phyloP scores from a whole-genome alignment of 2,113 vertebrate genomes.

The Ctenomys sociabilis region DNA sequence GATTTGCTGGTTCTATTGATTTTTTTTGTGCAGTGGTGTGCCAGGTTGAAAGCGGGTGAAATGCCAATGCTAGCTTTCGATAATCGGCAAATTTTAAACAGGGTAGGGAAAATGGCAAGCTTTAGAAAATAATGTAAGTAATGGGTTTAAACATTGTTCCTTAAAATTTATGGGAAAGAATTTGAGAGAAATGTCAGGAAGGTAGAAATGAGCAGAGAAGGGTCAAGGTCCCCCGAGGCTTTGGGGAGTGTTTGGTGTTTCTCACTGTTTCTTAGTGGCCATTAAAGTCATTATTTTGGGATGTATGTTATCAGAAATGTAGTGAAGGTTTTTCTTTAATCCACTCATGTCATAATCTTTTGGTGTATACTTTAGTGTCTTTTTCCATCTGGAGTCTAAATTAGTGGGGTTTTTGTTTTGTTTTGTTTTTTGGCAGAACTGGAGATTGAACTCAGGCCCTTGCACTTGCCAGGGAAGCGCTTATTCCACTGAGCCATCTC shows the following conservation, averaged over 20 bases:
- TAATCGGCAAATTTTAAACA: background rate
- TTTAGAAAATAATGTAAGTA: background rate
- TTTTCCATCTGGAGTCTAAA: conserved; percentile 36
- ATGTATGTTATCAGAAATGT: background rate
- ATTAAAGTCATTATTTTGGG: conserved; percentile 43
- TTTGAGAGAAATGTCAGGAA: background rate
- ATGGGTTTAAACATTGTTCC: background rate
- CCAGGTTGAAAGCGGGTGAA: background rate
- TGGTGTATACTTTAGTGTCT: background rate
- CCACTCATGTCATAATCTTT: background rate
- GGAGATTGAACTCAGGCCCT: no score
- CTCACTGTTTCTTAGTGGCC: background rate
- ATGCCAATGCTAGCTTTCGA: background rate
- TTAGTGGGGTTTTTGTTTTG: no score
- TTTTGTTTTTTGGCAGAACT: no score
- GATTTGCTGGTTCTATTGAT: background rate
- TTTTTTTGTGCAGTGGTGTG: background rate
- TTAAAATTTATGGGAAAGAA: background rate
- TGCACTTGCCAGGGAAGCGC: no score
- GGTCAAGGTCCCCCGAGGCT: background rate
- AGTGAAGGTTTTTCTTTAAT: conserved; percentile 4
- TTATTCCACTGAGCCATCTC: no score
- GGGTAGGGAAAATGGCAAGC: background rate
- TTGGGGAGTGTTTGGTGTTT: background rate
- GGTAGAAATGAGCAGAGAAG: background rate